These are phyloP conservation scores for Corydoras sp. DNA, from an alignment of 2,113 vertebrate genomes.

Conservation along the genomic window DNA sequence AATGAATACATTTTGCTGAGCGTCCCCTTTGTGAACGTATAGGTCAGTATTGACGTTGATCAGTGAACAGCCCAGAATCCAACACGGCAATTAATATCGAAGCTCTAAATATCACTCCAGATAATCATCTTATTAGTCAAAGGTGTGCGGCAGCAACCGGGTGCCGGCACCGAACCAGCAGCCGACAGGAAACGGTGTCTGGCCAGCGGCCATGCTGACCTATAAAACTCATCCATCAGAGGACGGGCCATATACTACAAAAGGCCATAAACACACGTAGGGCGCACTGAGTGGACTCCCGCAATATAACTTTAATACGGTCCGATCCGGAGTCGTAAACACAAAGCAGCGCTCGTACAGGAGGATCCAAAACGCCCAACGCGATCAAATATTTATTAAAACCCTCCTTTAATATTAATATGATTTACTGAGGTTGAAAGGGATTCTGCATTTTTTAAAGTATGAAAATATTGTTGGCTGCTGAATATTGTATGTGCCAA, in stretches of 20 bases:
- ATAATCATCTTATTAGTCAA: constrained; percentile 4
- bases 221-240: constrained; percentile 16
- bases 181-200: not conserved
- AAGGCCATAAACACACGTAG: constrained; percentile 1
- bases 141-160: not conserved
- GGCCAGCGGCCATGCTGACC: constrained; percentile 12
- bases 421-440: too few relatives aligned
- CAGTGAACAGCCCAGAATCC: too few relatives aligned
- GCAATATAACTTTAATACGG: constrained; percentile 21
- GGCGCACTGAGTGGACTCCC: not conserved
- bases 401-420: not conserved
- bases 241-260: constrained; percentile 12
- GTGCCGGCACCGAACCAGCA: not conserved
- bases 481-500: too few relatives aligned
- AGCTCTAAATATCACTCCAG: not conserved
- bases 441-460: too few relatives aligned
- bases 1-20: too few relatives aligned
- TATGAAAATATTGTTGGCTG: too few relatives aligned
- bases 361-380: too few relatives aligned
- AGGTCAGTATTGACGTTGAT: too few relatives aligned
- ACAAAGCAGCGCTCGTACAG: not conserved
- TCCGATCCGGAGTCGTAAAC: constrained; percentile 1
- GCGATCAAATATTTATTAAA: not conserved
- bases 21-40: too few relatives aligned
- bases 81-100: not conserved